phyloP scores from a whole-genome alignment of 2,888 invertebrate genomes.

The Amphiduros pacificus region DNA sequence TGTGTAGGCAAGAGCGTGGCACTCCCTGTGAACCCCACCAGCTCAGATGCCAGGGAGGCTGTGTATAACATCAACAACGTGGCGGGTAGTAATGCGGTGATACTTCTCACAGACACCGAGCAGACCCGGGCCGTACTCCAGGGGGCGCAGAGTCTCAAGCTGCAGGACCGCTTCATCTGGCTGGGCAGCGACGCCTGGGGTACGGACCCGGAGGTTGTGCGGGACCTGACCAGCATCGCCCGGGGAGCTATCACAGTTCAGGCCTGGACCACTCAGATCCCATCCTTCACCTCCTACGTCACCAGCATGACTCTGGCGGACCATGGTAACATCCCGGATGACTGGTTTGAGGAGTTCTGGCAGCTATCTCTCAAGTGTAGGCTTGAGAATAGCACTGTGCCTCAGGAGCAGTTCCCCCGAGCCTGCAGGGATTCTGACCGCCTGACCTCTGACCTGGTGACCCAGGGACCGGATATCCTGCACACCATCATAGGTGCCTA shows the following conservation, averaged over 20 bases:
- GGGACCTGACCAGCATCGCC: constrained; percentile 48
- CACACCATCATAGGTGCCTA: constrained; percentile 56
- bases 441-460: constrained; percentile 35
- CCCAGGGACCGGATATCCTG: constrained; percentile 50
- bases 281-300: constrained; percentile 43
- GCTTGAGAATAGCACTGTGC: constrained; percentile 40
- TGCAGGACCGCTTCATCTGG: constrained; percentile 46
- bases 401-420: constrained; percentile 38
- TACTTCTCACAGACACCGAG: constrained; percentile 49
- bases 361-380: constrained; percentile 53
- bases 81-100: constrained; percentile 38
- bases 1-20: constrained; percentile 5
- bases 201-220: constrained; percentile 31
- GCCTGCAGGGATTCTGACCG: constrained; percentile 3
- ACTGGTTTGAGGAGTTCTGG: constrained; percentile 61
- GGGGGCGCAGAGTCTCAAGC: constrained; percentile 36
- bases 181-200: constrained; percentile 52
- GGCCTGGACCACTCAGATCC: constrained; percentile 27
- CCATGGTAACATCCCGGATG: constrained; percentile 54
- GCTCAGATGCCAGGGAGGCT: background rate
- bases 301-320: constrained; percentile 45
- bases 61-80: background rate
- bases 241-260: constrained; percentile 47
- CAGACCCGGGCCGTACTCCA: constrained; percentile 50
- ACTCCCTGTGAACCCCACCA: background rate